A percentile compares a stretch with the other conserved stretches of the same genome.
Evolutionary conservation across 2,797 vertebrate genomes (phyloP).

Genomic region (Coilia nasus): DNA sequence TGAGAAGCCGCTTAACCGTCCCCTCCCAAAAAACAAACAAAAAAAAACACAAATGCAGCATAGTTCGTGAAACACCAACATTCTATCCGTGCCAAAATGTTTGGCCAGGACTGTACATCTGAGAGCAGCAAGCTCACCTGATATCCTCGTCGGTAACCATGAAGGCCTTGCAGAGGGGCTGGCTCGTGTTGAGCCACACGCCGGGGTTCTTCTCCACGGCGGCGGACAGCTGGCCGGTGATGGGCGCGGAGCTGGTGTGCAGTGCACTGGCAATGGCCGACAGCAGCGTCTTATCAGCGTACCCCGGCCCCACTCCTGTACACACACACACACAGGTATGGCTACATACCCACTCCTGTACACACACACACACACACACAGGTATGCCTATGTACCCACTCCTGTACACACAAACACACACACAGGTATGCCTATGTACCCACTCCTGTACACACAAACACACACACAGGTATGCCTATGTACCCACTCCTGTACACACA

Average conservation of each 20-base stretch:
- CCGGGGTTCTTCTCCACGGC: slow-evolving; percentile 96
- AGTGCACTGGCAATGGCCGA: slow-evolving; percentile 94
- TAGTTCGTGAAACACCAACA: no score
- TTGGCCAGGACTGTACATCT: not conserved
- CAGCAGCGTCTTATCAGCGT: slow-evolving; percentile 90
- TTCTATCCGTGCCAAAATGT: not conserved
- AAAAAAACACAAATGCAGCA: no score
- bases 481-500: no score
- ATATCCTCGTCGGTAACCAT: slow-evolving; percentile 97
- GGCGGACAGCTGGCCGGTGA: slow-evolving; percentile 92
- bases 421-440: no score
- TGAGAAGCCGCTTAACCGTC: no score
- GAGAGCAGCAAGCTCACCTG: slow-evolving; percentile 70
- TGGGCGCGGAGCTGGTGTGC: slow-evolving; percentile 90
- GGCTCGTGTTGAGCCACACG: slow-evolving; percentile 94
- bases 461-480: no score
- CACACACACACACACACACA: no score
- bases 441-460: not conserved
- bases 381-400: no score
- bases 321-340: no score
- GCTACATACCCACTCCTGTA: no score
- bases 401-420: no score
- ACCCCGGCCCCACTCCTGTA: slow-evolving; percentile 88
- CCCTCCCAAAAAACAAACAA: no score
- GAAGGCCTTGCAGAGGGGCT: slow-evolving; percentile 96